Percentiles rank a stretch among this genome's conserved stretches.
These are phyloP conservation scores for Albula glossodonta DNA, from an alignment of 2,113 vertebrate species.

Conservation along the genomic window DNA sequence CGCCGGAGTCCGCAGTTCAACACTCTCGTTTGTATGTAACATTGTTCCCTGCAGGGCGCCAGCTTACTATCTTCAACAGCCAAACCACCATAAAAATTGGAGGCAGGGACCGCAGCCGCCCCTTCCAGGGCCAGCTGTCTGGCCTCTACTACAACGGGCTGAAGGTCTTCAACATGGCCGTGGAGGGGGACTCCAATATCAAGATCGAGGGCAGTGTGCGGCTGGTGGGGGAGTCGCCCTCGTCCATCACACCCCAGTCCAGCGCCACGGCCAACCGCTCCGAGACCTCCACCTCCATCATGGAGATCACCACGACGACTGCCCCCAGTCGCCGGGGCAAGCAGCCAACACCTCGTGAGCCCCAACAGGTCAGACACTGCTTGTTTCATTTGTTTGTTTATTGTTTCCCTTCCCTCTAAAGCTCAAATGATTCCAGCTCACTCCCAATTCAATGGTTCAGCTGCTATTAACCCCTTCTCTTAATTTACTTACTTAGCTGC, in stretches of 20 bases:
- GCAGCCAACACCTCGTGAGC: slow-evolving; percentile 86
- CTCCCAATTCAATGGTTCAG: no score
- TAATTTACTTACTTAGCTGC: no score
- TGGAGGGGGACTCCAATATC: slow-evolving; percentile 94
- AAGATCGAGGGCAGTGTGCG: slow-evolving; percentile 93
- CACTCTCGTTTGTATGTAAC: slow-evolving; percentile 93
- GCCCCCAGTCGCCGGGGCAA: slow-evolving; percentile 89
- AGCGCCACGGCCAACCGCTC: slow-evolving; percentile 95
- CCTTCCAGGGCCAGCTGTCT: slow-evolving; percentile 98
- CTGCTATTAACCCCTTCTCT: no score
- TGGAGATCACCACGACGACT: slow-evolving; percentile 96
- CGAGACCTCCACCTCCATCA: slow-evolving; percentile 93
- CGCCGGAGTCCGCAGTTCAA: slow-evolving; percentile 78
- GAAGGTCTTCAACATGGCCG: slow-evolving; percentile 99
- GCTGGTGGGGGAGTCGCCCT: slow-evolving; percentile 95
- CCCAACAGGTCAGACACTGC: slow-evolving; percentile 80
- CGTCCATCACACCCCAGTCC: slow-evolving; percentile 96
- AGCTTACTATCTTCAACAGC: slow-evolving; percentile 99
- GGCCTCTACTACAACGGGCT: slow-evolving; percentile 99
- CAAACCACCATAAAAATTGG: slow-evolving; percentile 99
- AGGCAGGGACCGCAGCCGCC: slow-evolving; percentile 89
- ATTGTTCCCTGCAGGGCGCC: slow-evolving; percentile 92
- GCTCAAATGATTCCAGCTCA: not conserved
- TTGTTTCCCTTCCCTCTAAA: not conserved
- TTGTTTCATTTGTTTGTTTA: not conserved